Evolutionary conservation across 2,113 vertebrate genomes (phyloP), one percentile per base, ranked within the genome.

Genomic region (Gorsachius goisagi): DNA sequence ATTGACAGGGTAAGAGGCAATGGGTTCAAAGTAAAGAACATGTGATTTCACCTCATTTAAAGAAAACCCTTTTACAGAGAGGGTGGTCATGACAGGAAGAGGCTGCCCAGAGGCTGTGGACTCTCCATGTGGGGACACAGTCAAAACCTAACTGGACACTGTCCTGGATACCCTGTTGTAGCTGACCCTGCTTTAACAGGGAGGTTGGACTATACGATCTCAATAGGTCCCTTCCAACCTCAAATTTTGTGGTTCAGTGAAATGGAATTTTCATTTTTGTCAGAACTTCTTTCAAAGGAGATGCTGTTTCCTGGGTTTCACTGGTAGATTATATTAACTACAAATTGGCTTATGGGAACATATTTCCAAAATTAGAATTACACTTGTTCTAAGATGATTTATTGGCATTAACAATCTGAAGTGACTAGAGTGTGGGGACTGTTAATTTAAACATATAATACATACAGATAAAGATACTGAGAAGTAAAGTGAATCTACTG

Each of bases 291-390:
- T 94, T 91, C 12, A 78, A 18, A 90, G 9, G 11, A 73, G 44
- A 39, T 52, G 10, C 4, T 50, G 19, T 64, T 89, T 87, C 59
- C 9, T 26, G 74, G 24, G 56, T 14, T 91, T 93, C 71, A 55
- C 56, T 83, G 5, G 55, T 41, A 89, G 39, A 58, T 59, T 63
- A 11, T 67, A 45, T 77, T 74, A 92, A 47, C 72, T 82, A 78
- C 32, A 75, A 82, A 49, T 17, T 75, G 9, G 13, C n/a, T 52
- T 39, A 72, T 26, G 47, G 55, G 64, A 77, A 35, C 37, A 53
- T 75, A 37, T 44, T 90, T 83, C 94, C 78, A 55, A 96, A 96
- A 96, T 91, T 91, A 94, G 68, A 93, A 91, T 91, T 72, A 20
- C 4, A 53, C 5, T 92, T 90, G 26, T 44, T 85, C 50, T 69